phyloP scores from a whole-genome alignment of 2,888 invertebrate species.

The Sthenelais limicola region DNA sequence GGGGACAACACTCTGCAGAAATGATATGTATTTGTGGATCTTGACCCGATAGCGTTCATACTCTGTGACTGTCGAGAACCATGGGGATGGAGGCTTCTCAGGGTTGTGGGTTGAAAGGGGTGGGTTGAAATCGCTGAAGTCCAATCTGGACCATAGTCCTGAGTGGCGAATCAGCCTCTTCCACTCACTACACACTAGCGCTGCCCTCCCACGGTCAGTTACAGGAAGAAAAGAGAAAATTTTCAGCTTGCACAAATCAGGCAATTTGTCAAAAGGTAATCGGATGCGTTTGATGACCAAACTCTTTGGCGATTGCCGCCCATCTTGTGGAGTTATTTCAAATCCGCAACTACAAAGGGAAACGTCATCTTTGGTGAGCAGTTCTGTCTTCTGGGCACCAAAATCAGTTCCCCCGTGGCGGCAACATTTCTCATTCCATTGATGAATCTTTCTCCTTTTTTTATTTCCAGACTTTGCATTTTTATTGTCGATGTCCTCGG shows the following conservation, averaged over 20 bases:
- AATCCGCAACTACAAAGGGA: too few species aligned
- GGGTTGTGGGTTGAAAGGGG: not conserved
- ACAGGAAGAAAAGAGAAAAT: slow-evolving; percentile 23
- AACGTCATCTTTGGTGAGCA: too few species aligned
- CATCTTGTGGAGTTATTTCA: too few species aligned
- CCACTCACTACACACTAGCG: slow-evolving; percentile 40
- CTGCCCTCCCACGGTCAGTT: slow-evolving; percentile 3
- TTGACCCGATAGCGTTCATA: slow-evolving; percentile 14
- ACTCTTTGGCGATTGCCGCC: slow-evolving; percentile 13
- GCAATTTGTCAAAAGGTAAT: slow-evolving; percentile 29
- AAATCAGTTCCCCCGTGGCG: too few species aligned
- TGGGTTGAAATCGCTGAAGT: slow-evolving; percentile 34
- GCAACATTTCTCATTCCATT: too few species aligned
- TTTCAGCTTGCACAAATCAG: slow-evolving; percentile 28
- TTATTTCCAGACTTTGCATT: too few species aligned
- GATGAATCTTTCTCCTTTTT: too few species aligned
- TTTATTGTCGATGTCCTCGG: too few species aligned
- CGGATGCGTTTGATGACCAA: slow-evolving; percentile 33
- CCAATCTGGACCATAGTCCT: slow-evolving; percentile 21
- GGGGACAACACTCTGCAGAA: not conserved
- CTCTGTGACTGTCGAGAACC: slow-evolving; percentile 25
- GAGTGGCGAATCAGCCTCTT: slow-evolving; percentile 4
- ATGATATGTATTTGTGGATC: slow-evolving; percentile 16
- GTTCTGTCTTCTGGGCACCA: too few species aligned
- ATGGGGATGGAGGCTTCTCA: slow-evolving; percentile 1